These are phyloP conservation scores for Rotaria macrura DNA, from an alignment of 2,888 invertebrate species.

Conservation along the genomic window DNA sequence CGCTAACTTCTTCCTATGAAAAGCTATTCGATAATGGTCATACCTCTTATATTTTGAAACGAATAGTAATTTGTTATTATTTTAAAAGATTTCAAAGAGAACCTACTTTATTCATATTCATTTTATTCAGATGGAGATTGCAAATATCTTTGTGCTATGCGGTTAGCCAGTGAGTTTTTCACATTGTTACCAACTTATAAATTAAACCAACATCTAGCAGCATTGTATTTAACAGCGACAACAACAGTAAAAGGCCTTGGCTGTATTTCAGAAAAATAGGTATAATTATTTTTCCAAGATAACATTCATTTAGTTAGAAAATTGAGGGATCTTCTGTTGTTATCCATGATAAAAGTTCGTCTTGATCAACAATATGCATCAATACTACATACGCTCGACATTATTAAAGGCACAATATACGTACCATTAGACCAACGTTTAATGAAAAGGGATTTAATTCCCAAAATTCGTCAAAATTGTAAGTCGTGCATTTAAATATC, in stretches of 20 bases:
- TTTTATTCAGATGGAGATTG: not conserved
- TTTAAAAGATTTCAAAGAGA: too few relatives aligned
- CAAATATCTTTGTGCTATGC: not conserved
- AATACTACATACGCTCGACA: not conserved
- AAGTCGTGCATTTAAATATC: not conserved
- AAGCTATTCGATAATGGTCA: too few relatives aligned
- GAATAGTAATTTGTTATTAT: too few relatives aligned
- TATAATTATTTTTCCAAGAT: not conserved
- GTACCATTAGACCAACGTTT: not conserved
- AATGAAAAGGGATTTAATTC: not conserved
- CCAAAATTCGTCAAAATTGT: not conserved
- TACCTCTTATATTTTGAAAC: too few relatives aligned
- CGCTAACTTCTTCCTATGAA: too few relatives aligned
- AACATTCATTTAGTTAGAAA: not conserved
- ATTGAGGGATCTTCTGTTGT: not conserved
- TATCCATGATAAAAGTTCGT: not conserved
- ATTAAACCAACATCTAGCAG: not conserved
- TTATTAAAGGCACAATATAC: not conserved
- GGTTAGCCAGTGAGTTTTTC: not conserved
- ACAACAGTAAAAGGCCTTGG: not conserved
- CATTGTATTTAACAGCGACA: not conserved
- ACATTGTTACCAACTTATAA: not conserved
- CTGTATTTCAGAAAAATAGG: not conserved
- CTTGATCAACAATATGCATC: not conserved
- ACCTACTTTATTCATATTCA: too few relatives aligned